These are phyloP conservation scores for Boleophthalmus pectinirostris DNA, from an alignment of 2,113 vertebrate genomes.

Conservation along the genomic window DNA sequence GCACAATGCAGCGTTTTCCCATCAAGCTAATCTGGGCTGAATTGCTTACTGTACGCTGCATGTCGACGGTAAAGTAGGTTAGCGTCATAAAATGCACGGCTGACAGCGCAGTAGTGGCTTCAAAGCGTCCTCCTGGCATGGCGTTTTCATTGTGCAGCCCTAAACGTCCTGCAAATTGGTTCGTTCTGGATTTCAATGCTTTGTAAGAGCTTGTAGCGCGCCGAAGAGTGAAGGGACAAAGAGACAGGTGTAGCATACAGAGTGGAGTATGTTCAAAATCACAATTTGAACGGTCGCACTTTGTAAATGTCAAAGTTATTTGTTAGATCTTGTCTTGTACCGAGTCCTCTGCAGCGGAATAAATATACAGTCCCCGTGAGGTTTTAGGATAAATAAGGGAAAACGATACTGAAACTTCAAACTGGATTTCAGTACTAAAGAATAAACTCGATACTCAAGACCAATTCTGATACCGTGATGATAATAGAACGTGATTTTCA, in stretches of 20 bases:
- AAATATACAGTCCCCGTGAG: no score
- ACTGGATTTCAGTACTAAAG: no score
- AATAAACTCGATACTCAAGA: no score
- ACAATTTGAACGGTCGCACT: no score
- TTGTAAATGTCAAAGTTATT: no score
- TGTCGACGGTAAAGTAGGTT: background rate
- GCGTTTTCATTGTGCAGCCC: background rate
- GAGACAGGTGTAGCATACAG: background rate
- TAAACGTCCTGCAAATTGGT: background rate
- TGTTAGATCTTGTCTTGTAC: no score
- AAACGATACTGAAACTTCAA: no score
- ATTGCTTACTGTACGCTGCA: background rate
- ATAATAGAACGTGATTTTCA: no score
- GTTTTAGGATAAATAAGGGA: no score
- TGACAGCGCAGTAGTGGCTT: background rate
- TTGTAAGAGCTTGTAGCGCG: background rate
- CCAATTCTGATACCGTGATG: no score
- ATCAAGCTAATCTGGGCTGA: background rate
- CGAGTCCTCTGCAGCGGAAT: no score
- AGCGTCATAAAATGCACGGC: background rate
- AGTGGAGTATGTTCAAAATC: background rate
- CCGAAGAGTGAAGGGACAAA: background rate
- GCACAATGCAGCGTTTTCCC: background rate
- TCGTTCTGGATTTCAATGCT: background rate
- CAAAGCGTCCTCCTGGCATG: background rate